Evolutionary conservation across 2,888 invertebrate species (phyloP).

Genomic region (Choreutis nemorana): DNA sequence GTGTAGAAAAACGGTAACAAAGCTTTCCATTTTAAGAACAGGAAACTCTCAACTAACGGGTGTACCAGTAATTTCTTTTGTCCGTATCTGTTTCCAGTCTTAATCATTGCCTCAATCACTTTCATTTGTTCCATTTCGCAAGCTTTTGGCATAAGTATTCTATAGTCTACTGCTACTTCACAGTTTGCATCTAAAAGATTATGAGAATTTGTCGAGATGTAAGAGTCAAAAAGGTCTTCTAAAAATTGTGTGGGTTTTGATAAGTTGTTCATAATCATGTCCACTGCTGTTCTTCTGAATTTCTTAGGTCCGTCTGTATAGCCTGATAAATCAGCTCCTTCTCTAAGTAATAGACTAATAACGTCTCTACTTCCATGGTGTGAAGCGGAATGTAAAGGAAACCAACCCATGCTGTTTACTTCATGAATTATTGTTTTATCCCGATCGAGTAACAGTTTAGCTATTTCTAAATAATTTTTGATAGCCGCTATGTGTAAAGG

Average conservation of each 20-base stretch:
- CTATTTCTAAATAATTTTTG: conserved; percentile 40
- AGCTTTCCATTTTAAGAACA: conserved; percentile 65
- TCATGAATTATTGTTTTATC: conserved; percentile 49
- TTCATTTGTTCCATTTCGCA: conserved; percentile 62
- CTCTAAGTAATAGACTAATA: conserved; percentile 40
- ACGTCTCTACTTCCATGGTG: conserved; percentile 68
- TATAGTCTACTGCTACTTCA: conserved; percentile 57
- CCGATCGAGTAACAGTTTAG: conserved; percentile 34
- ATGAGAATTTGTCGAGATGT: conserved; percentile 49
- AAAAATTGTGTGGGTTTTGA: conserved; percentile 62
- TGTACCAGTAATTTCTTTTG: conserved; percentile 59
- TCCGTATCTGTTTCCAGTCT: conserved; percentile 56
- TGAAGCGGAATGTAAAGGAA: conserved; percentile 54
- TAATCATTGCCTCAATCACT: conserved; percentile 59
- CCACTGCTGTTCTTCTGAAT: conserved; percentile 49
- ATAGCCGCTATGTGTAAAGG: conserved; percentile 55
- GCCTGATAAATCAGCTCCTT: conserved; percentile 53
- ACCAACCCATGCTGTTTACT: conserved; percentile 41
- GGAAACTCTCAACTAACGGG: conserved; percentile 64
- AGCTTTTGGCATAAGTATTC: conserved; percentile 46
- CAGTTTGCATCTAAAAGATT: conserved; percentile 44
- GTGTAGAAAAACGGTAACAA: conserved; percentile 60
- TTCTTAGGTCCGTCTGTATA: conserved; percentile 45
- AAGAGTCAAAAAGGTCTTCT: conserved; percentile 59
- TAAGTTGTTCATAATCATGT: conserved; percentile 56